Evolutionary conservation across 2,797 vertebrate species (phyloP), one percentile per base, ranked within the genome.

Genomic region (Coreius guichenoti): DNA sequence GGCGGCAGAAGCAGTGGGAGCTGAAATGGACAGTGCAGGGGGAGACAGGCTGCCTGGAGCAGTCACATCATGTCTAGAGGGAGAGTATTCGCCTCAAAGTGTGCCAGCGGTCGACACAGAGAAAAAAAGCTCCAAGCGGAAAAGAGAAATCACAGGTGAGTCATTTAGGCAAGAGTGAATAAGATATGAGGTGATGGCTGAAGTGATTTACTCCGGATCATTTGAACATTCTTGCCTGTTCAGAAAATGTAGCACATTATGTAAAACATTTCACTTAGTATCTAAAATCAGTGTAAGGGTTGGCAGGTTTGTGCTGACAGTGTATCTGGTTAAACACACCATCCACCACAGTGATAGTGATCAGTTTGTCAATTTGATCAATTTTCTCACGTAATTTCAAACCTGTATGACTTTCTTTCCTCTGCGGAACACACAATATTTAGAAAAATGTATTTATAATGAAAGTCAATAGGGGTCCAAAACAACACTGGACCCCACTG

Each of bases 81-180:
- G 95, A 92, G 97, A 96, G 1, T 97, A 95, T 39, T 94, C 96
- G 8, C 93, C 93, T 1, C 93, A 96, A 49, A 95, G 92, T 86
- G 95, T 94, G 81, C 89, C 94, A 0, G 90, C 94, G 1, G 93
- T 87, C 0, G 95, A 96, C 86, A 93, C 92, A 0, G 97, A 97
- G 93, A 98, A 97, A 92, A 99, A 97, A 91, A 90, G 95, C 23
- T 88, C 93, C 92, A 94, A 95, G 90, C 93, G 96, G 86, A 98
- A 95, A 95, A 96, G 96, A 91, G 97, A 97, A 56, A 92, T 91
- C 51, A 91, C 97, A 97, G 98, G 98, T 99, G 96, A 94, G 97
- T 94, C 80, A 76, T 49, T 81, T 36, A 86, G 81, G 67, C 63
- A 21, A 39, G 67, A 65, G 39, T 65, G 39, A 68, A 54, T 72